Percentiles rank a stretch among this genome's conserved stretches.
Conservation (phyloP, 1,140 invertebrate species). For the Brachionus rotundiformis region DNA sequence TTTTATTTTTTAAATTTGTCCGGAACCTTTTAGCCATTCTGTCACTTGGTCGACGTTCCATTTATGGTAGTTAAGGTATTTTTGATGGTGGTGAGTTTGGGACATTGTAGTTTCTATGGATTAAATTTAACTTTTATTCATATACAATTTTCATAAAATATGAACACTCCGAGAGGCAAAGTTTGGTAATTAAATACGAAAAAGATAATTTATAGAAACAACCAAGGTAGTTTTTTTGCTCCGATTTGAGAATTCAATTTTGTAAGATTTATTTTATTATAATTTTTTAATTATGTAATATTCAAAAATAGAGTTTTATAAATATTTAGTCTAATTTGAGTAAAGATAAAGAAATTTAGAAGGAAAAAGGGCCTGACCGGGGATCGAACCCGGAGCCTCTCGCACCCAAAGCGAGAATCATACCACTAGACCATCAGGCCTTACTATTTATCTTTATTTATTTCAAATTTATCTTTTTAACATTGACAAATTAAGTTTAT, state of each 20-base stretch:
- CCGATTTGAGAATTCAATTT: background rate
- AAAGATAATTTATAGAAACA: conserved; percentile 11
- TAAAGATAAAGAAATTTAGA: background rate
- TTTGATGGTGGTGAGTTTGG: background rate
- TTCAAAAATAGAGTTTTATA: background rate
- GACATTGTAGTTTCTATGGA: background rate
- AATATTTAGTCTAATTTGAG: background rate
- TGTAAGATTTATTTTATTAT: conserved; percentile 3
- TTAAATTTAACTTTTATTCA: background rate
- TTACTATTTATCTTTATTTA: background rate
- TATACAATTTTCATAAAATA: conserved; percentile 22
- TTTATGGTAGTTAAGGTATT: conserved; percentile 9
- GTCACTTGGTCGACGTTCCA: conserved; percentile 21
- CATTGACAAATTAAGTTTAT: background rate
- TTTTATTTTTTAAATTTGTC: background rate
- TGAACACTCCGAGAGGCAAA: background rate
- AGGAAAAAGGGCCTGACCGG: background rate
- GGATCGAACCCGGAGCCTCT: background rate
- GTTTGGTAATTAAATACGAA: conserved; percentile 2
- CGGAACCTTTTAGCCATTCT: conserved; percentile 11
- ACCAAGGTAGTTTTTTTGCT: background rate
- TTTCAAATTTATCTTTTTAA: background rate
- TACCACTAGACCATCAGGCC: background rate
- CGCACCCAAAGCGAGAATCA: background rate
- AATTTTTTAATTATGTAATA: conserved; percentile 21